These are phyloP conservation scores for Drosophila biarmipes DNA, from an alignment of 1,140 invertebrate species.

Conservation along the genomic window DNA sequence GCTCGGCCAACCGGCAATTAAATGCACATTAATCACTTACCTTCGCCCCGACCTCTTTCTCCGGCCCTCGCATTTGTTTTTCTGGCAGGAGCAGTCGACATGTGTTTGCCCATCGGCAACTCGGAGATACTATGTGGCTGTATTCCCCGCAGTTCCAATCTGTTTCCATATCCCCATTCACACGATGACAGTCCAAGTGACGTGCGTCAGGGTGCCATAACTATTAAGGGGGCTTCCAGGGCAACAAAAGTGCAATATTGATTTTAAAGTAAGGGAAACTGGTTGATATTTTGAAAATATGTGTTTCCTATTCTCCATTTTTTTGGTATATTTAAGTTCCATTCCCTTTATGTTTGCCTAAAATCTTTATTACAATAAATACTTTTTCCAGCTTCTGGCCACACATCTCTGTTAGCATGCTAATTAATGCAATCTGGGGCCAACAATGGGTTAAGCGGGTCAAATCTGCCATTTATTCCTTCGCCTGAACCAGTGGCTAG, in stretches of 20 bases:
- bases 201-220: conserved; percentile 4
- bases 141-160: neutral
- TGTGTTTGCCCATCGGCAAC: conserved; percentile 47
- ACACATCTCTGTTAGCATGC: neutral
- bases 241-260: neutral
- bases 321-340: too few relatives aligned
- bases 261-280: too few relatives aligned
- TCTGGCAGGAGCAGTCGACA: conserved; percentile 26
- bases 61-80: neutral
- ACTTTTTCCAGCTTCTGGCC: too few relatives aligned
- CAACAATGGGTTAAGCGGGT: conserved; percentile 22
- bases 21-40: conserved; percentile 76
- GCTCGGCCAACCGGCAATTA: conserved; percentile 47
- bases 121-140: conserved; percentile 8
- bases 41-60: conserved; percentile 6
- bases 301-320: too few relatives aligned
- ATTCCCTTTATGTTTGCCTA: too few relatives aligned
- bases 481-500: conserved; percentile 20
- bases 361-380: too few relatives aligned
- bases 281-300: too few relatives aligned
- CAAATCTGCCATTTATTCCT: conserved; percentile 21
- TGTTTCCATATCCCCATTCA: conserved; percentile 11
- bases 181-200: conserved; percentile 22
- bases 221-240: neutral
- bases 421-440: conserved; percentile 2